Evolutionary conservation across 2,888 invertebrate species (phyloP).

Genomic region (Apamea epomidion): DNA sequence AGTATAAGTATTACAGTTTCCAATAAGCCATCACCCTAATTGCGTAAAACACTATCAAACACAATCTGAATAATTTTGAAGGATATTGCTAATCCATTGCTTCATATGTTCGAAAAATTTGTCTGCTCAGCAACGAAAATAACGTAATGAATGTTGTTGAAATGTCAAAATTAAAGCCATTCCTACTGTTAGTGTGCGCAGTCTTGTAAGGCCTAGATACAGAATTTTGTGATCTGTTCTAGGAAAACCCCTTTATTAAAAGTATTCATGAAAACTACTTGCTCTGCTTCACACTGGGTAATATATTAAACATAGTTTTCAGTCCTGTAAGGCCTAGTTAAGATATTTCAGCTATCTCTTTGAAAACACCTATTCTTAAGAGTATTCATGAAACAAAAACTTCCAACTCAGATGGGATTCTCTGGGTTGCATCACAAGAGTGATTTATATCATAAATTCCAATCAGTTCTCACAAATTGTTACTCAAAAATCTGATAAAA

Average conservation of each 20-base stretch:
- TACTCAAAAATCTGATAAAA: background rate
- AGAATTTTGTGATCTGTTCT: background rate
- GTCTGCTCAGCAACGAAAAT: too few species aligned
- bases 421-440: background rate
- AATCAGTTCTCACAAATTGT: background rate
- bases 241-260: background rate
- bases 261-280: background rate
- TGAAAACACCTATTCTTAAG: background rate
- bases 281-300: background rate
- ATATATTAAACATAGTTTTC: background rate
- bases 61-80: too few species aligned
- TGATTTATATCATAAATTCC: background rate
- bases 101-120: too few species aligned
- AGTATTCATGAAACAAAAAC: background rate
- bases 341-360: background rate
- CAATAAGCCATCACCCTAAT: background rate
- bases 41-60: too few species aligned
- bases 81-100: too few species aligned
- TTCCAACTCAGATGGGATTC: background rate
- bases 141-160: too few species aligned
- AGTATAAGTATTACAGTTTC: background rate
- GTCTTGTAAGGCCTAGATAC: background rate
- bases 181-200: background rate
- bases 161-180: too few species aligned
- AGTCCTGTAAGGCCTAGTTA: background rate